These are phyloP conservation scores for Toxostoma redivivum DNA, from an alignment of 2,113 vertebrate species.

Conservation along the genomic window DNA sequence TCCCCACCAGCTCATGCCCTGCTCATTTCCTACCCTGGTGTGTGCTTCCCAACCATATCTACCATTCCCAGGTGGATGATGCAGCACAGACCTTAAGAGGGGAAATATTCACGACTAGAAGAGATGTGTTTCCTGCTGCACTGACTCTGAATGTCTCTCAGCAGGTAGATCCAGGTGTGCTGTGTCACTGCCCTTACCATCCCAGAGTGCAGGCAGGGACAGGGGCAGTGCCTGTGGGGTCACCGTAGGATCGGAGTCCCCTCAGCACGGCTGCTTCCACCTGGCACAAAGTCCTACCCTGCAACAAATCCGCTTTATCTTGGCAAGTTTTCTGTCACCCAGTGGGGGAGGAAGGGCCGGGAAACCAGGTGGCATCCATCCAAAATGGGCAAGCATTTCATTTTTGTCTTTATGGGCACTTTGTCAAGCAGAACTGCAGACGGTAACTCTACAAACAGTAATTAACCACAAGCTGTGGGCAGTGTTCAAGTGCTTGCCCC, in stretches of 20 bases:
- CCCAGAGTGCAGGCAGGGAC: neutral
- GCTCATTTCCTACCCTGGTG: accelerated
- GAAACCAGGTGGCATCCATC: conserved; percentile 38
- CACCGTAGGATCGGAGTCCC: accelerated
- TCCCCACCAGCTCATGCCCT: neutral
- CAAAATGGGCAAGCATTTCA: conserved; percentile 36
- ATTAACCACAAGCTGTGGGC: conserved; percentile 73
- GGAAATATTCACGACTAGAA: neutral
- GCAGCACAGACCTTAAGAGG: neutral
- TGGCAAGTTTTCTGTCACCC: neutral
- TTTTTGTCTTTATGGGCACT: conserved; percentile 66
- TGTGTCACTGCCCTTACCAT: neutral
- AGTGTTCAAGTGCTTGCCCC: conserved; percentile 54
- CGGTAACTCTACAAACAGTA: conserved; percentile 68
- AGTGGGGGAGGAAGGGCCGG: neutral
- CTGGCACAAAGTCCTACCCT: neutral
- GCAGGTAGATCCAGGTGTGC: neutral
- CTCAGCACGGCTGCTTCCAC: neutral
- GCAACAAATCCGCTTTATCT: neutral
- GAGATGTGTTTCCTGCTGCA: neutral
- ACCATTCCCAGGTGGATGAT: neutral
- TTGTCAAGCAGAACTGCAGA: conserved; percentile 68
- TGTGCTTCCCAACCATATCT: accelerated
- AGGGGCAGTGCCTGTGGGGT: accelerated
- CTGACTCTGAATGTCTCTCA: neutral